Conservation (phyloP, 2,797 vertebrate genomes). For the Poecilia wingei region DNA sequence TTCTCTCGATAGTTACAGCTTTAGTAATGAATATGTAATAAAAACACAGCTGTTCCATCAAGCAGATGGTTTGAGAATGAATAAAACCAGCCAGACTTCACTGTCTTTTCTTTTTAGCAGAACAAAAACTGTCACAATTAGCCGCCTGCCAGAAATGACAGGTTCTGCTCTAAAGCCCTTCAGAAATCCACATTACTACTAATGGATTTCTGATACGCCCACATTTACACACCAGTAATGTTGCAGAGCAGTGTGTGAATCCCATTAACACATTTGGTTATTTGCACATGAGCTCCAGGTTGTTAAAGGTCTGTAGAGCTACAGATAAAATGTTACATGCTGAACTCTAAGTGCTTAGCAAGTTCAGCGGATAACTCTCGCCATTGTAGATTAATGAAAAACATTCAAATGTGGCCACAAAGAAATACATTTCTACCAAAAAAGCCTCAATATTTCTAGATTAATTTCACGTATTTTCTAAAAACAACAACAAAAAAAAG, state of each 20-base stretch:
- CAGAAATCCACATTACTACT: not conserved
- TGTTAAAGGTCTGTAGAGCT: not conserved
- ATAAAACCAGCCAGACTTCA: not conserved
- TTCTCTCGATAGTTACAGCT: not conserved
- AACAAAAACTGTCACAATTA: not conserved
- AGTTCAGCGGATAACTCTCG: not conserved
- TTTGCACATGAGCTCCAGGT: not conserved
- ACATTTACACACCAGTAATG: not conserved
- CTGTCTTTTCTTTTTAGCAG: not conserved
- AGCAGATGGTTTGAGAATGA: not conserved
- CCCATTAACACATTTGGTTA: not conserved
- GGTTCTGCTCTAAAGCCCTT: not conserved
- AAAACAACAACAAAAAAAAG: not conserved
- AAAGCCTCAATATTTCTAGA: not conserved
- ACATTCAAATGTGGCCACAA: not conserved
- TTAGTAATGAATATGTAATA: not conserved
- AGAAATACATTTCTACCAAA: not conserved
- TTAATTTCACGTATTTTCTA: not conserved
- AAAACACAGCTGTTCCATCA: not conserved
- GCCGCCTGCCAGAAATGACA: not conserved
- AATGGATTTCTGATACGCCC: not conserved
- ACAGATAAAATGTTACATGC: not conserved
- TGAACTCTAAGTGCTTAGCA: slow-evolving; percentile 1
- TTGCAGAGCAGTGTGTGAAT: not conserved
- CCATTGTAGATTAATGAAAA: not conserved